Evolutionary conservation across 2,888 invertebrate genomes (phyloP), one percentile per base, ranked within the genome.

Genomic region (Antheraea yamamai): DNA sequence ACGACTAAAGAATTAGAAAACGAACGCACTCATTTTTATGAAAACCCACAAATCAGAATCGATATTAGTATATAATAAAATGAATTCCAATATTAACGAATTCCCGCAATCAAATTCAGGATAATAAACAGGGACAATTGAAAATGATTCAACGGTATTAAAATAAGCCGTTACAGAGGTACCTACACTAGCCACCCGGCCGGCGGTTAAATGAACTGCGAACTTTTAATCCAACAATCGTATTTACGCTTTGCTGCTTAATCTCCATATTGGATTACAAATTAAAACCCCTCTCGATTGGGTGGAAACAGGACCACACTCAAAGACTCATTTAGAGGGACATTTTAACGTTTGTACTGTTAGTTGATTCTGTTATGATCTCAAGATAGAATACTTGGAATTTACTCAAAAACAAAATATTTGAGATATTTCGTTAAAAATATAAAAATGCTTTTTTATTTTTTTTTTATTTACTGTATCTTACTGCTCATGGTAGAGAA

Each of bases 201-300:
- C 77, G 80, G 76, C 77, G 77, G 87, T 83, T 86, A 87, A 91
- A 90, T 89, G 89, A 88, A 87, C 89, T 86, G 89, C 85, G 84
- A 81, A 85, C 83, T 89, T 89, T 90, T 87, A 90, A 90, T 89
- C 90, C 88, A 47, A 71, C 74, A 74, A 74, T 71, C 58, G 72
- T 74, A 76, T 76, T 76, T 76, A 76, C 74, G 73, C 58, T 71
- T 74, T 52, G 74, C 75, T 64, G 78, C 78, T 81, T 79, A 79
- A 81, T 81, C 79, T 78, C 77, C 78, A 79, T 81, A 79, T 81
- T 78, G 81, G 77, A 78, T 78, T 79, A 79, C 77, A 79, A 75
- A 82, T 81, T 82, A 79, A 82, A 80, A 78, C 75, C 78, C 71
- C 72, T 73, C 76, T 76, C 72, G 75, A 78, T 78, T 79, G 76